Base-by-base conservation (phyloP, 2,888 invertebrate species). In the Athalia circularis region DNA sequence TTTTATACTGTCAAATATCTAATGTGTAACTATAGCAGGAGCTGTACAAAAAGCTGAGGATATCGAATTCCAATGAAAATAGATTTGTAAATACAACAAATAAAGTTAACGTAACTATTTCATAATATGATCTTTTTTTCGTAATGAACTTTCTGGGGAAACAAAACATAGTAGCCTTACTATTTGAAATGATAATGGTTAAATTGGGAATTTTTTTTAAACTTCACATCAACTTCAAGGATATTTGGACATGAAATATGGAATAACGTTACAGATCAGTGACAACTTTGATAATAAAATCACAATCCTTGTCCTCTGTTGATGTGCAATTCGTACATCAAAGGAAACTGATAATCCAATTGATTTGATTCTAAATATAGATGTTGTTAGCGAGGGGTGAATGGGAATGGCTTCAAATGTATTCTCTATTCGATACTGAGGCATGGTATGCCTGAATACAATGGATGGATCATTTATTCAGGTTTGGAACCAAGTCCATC, bases 281-380 rank as follows among this genome's bases (percentile, higher is more conserved):
- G 29, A 29, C 29, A 29, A 29, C 2, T 29, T 29, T 29, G 29
- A 29, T 29, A 7, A 9, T 54, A 7, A 11, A 0, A 54, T 54
- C 4, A 6, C 7, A 54, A n/a, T 54, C 3, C 9, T 54, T n/a
- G 29, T 29, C 29, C 9, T 54, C 54, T 54, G 29, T 7, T 54
- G 7, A 11, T 11, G n/a, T n/a, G 4, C 4, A 54, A 13, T 54
- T 52, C n/a, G 15, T 29, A 9, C 29, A 54, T 43, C 8, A 65
- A 13, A 43, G 43, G 29, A 15, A 29, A 13, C 52, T 68, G 43
- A 68, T 72, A 47, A 79, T 76, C 52, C 50, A 78, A 82, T 81
- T 82, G 80, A 81, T 79, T 80, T 62, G 6, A 15, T 64, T 78
- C 72, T 80, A 80, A 81, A 77, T 80, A 80, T 79, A 81, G 77